Evolutionary conservation across 2,113 vertebrate species (phyloP).

Genomic region (Panurus biarmicus): DNA sequence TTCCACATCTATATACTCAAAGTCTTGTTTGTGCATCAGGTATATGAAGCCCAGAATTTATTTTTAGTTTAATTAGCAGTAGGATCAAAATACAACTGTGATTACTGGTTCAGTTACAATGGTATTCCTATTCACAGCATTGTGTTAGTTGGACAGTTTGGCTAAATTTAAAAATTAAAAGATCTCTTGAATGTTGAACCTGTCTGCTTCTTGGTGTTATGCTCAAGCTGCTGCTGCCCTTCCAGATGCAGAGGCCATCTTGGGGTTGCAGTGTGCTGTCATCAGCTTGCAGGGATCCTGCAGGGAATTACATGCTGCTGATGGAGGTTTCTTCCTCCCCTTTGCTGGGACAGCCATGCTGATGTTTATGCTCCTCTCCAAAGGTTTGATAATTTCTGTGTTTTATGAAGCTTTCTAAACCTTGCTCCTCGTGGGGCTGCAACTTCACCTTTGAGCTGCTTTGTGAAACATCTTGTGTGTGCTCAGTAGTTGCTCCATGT

Average conservation of each 20-base stretch:
- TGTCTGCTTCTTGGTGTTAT: neutral
- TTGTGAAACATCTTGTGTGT: neutral
- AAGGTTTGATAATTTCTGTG: neutral
- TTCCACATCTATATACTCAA: neutral
- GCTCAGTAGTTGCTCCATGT: neutral
- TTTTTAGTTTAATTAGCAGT: neutral
- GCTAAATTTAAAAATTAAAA: neutral
- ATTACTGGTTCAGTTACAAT: neutral
- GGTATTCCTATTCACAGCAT: neutral
- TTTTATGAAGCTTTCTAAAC: neutral
- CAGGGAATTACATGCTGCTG: accelerated
- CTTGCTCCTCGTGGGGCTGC: accelerated
- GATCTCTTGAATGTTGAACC: accelerated
- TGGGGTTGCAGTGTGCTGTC: accelerated
- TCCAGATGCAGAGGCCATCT: neutral
- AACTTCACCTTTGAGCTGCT: neutral
- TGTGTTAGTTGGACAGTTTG: neutral
- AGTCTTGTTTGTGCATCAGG: neutral
- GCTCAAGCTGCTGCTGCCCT: neutral
- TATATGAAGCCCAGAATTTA: neutral
- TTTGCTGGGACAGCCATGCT: neutral
- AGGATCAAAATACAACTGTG: neutral
- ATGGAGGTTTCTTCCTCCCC: neutral
- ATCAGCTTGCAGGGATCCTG: neutral
- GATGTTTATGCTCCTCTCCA: neutral